Evolutionary conservation across 2,888 invertebrate species (phyloP).

Genomic region (Frankliniella intonsa): DNA sequence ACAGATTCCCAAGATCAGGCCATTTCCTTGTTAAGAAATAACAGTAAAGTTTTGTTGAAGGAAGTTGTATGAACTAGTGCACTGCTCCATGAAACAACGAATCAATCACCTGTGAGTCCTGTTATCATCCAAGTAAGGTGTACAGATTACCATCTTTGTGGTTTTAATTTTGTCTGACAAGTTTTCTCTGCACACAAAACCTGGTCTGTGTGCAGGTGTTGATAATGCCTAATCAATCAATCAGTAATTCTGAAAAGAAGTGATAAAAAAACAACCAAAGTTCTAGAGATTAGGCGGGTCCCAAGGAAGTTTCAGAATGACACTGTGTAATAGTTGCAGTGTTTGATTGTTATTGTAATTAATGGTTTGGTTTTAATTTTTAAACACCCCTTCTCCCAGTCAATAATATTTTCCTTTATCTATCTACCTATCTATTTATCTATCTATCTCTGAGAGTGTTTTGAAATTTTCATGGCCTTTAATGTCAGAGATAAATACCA

Average conservation of each 20-base stretch:
- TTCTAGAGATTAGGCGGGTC: slow-evolving; percentile 16
- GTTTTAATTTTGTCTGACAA: slow-evolving; percentile 2
- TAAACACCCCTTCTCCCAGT: not conserved
- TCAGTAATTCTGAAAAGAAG: slow-evolving; percentile 9
- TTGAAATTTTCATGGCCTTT: not conserved
- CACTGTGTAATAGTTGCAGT: slow-evolving; percentile 2
- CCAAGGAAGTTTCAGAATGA: not conserved
- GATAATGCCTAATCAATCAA: not conserved
- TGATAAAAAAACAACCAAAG: slow-evolving; percentile 22
- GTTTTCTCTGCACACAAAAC: not conserved
- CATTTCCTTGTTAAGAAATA: no score
- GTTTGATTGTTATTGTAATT: not conserved
- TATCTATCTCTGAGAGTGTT: no score
- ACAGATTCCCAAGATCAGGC: not conserved
- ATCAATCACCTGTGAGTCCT: no score
- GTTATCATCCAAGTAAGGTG: no score
- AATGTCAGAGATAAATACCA: not conserved
- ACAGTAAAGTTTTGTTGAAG: no score
- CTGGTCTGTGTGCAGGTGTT: not conserved
- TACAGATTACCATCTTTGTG: not conserved
- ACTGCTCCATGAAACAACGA: no score
- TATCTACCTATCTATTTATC: not conserved
- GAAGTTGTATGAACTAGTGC: no score
- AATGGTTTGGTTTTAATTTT: not conserved
- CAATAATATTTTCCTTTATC: not conserved